These are phyloP conservation scores for Bombus waltoni DNA, from an alignment of 1,140 invertebrate genomes.

Conservation along the genomic window DNA sequence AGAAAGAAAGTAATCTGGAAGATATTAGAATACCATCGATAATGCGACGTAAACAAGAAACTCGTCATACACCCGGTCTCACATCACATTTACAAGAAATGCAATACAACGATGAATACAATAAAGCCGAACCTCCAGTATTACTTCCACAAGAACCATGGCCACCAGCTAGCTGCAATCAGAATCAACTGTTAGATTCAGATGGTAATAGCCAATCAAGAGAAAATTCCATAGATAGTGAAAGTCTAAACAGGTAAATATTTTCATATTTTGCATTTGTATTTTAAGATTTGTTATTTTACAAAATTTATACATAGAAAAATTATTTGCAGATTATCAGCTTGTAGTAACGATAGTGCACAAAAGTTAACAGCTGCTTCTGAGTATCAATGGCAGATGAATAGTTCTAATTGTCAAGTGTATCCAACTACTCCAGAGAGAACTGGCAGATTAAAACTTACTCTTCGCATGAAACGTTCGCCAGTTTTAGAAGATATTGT, in stretches of 20 bases:
- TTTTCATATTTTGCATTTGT: neutral
- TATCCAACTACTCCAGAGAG: slow-evolving; percentile 84
- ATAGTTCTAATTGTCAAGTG: slow-evolving; percentile 61
- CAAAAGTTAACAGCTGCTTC: slow-evolving; percentile 60
- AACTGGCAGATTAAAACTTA: slow-evolving; percentile 89
- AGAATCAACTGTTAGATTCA: slow-evolving; percentile 51
- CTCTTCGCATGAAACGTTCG: slow-evolving; percentile 92
- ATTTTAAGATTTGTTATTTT: neutral
- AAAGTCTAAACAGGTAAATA: slow-evolving; percentile 62
- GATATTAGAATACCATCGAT: slow-evolving; percentile 75
- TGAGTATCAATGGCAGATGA: slow-evolving; percentile 73
- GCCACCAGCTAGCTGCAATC: slow-evolving; percentile 58
- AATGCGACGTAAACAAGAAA: slow-evolving; percentile 68
- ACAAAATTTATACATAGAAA: neutral
- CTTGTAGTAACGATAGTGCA: slow-evolving; percentile 53
- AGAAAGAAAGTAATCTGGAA: slow-evolving; percentile 80
- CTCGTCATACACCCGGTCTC: slow-evolving; percentile 49
- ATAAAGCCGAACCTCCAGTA: slow-evolving; percentile 66
- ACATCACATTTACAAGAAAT: slow-evolving; percentile 67
- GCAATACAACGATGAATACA: slow-evolving; percentile 69
- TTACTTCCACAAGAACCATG: slow-evolving; percentile 70
- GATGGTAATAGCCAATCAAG: slow-evolving; percentile 53
- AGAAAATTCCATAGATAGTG: slow-evolving; percentile 62
- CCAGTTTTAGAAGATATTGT: slow-evolving; percentile 93
- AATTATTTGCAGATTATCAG: slow-evolving; percentile 65